phyloP scores from a whole-genome alignment of 2,888 invertebrate species.

The Micoletzkya japonica region DNA sequence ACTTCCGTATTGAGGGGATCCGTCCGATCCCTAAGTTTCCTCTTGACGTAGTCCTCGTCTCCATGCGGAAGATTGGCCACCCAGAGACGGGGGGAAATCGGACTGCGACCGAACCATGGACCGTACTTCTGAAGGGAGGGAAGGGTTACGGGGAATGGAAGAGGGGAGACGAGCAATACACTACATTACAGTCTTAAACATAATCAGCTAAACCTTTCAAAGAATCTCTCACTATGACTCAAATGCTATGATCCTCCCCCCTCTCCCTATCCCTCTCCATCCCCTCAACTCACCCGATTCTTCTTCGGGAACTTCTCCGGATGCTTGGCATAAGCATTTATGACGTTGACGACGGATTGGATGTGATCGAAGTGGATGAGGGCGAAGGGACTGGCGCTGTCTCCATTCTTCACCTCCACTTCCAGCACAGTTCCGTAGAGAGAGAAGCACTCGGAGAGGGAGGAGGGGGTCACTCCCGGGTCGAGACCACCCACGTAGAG shows the following conservation, averaged over 20 bases:
- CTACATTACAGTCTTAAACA: no score
- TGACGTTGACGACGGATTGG: not conserved
- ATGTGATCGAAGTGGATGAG: constrained; percentile 6
- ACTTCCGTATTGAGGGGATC: not conserved
- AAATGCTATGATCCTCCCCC: not conserved
- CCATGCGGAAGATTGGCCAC: constrained; percentile 7
- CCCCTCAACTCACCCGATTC: no score
- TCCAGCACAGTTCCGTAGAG: not conserved
- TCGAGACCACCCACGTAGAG: constrained; percentile 6
- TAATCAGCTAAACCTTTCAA: no score
- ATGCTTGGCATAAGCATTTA: not conserved
- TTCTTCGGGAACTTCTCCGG: not conserved
- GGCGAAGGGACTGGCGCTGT: not conserved
- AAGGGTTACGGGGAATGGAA: no score
- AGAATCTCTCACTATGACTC: not conserved
- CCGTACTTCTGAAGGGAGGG: not conserved
- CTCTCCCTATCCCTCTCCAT: not conserved
- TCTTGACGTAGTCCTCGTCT: constrained; percentile 18
- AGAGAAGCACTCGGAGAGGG: not conserved
- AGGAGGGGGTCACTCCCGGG: not conserved
- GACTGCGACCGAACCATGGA: not conserved
- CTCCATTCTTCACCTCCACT: not conserved
- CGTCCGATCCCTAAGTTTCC: not conserved
- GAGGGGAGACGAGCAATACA: no score
- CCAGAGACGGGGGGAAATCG: not conserved